Base-by-base conservation (phyloP, 2,797 vertebrate genomes). In the Huso huso region DNA sequence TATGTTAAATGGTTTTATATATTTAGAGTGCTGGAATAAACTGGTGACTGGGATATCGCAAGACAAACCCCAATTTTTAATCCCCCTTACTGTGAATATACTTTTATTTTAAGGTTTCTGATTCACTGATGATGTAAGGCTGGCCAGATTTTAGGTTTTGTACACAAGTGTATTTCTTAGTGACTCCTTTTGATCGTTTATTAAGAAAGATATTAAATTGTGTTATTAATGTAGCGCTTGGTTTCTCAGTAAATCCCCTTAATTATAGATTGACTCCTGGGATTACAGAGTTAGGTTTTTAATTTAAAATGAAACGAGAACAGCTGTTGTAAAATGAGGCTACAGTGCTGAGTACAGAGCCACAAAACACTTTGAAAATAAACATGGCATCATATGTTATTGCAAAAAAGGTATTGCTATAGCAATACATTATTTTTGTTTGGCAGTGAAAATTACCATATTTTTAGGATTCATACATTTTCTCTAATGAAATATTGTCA, bases 151-250 rank as follows among this genome's bases (percentile, higher is more conserved):
- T 37, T 37, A 37, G 2, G 4, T 37, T 37, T 83, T 79, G 68
- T 84, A 75, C 86, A 84, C 82, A 78, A 86, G 79, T 81, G 72
- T 84, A 77, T 88, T 87, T 84, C 83, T 85, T 84, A 77, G 77
- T 83, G 83, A 83, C 79, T 83, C 80, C 78, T 84, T 81, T 82
- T 83, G 83, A 88, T 90, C 81, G 81, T 85, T 87, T 88, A 90
- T 89, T 89, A 91, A 87, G 90, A 92, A 88, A 91, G 89, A 91
- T 91, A 94, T 94, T 92, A 93, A 84, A 92, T 92, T 92, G 92
- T 91, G 92, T 94, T 94, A 93, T 94, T 93, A 95, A 94, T 95
- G 92, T 94, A 79, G 80, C 81, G 73, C 82, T 82, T 90, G 76
- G 83, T 93, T 88, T 88, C 91, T 85, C 83, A 85, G 84, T 89